These are phyloP conservation scores for Ibycter americanus DNA, from an alignment of 2,797 vertebrate genomes.

Conservation along the genomic window DNA sequence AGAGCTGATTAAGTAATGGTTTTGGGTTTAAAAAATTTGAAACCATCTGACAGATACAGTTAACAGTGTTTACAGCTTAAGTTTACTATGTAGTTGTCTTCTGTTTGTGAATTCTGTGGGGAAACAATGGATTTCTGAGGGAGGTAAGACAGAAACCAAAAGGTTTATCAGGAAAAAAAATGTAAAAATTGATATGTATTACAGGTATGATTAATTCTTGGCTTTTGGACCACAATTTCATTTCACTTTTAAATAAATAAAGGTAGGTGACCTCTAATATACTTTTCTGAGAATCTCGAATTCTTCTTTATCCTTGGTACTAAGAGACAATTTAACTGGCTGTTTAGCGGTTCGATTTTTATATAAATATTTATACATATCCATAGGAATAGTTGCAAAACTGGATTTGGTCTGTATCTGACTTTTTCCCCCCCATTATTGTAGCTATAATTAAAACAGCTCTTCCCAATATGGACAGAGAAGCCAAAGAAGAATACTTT, in stretches of 20 bases:
- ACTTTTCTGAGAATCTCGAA: not conserved
- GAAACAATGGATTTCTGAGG: not conserved
- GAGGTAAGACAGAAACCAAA: not conserved
- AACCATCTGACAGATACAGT: not conserved
- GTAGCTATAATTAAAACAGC: slow-evolving; percentile 97
- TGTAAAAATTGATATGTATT: not conserved
- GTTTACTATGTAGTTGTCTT: not conserved
- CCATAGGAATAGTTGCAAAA: not conserved
- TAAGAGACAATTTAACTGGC: not conserved
- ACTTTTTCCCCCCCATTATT: not conserved
- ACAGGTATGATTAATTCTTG: not conserved
- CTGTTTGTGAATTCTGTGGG: not conserved
- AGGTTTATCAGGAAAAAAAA: not conserved
- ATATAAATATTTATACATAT: not conserved
- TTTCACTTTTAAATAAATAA: not conserved
- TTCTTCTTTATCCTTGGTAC: not conserved
- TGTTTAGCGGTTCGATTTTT: not conserved
- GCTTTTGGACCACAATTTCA: not conserved
- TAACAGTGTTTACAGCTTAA: not conserved
- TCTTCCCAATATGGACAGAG: slow-evolving; percentile 97
- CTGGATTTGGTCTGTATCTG: not conserved
- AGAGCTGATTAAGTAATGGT: not conserved
- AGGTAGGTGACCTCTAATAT: not conserved
- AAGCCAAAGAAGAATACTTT: slow-evolving; percentile 96
- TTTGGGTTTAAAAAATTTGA: not conserved